Percentiles rank a stretch among this genome's conserved stretches.
These are phyloP conservation scores for Digitonthophagus gazella DNA, from an alignment of 2,888 invertebrate species.

Conservation along the genomic window DNA sequence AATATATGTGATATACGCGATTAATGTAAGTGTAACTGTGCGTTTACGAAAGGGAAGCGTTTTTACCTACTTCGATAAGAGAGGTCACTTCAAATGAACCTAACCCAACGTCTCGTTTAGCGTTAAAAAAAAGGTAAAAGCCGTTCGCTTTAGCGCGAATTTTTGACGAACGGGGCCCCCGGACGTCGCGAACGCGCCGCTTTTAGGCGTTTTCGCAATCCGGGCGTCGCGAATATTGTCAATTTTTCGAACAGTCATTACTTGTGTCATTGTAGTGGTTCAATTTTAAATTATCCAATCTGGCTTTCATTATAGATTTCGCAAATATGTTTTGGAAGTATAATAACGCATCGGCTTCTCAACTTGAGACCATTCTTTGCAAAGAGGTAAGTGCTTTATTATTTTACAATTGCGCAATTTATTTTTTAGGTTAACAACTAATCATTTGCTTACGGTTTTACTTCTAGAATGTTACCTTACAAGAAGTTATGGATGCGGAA, in stretches of 20 bases:
- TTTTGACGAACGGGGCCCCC: background rate
- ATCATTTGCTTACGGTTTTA: conserved; percentile 57
- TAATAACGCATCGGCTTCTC: conserved; percentile 69
- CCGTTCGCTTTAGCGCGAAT: background rate
- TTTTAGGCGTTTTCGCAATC: background rate
- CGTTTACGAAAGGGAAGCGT: conserved; percentile 14
- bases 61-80: conserved; percentile 41
- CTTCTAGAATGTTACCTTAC: conserved; percentile 68
- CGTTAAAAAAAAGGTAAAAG: conserved; percentile 20
- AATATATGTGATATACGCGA: conserved; percentile 43
- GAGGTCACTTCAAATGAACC: conserved; percentile 51
- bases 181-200: background rate
- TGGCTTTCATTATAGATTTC: conserved; percentile 39
- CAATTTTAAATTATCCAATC: conserved; percentile 28
- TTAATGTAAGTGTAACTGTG: conserved; percentile 38
- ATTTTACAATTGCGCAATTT: background rate
- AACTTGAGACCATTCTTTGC: conserved; percentile 73
- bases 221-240: conserved; percentile 20
- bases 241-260: conserved; percentile 27
- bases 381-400: conserved; percentile 66
- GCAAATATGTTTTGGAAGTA: conserved; percentile 80
- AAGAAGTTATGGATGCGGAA: conserved; percentile 90
- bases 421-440: conserved; percentile 25
- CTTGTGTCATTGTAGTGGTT: conserved; percentile 26
- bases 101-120: conserved; percentile 47